Evolutionary conservation across 2,888 invertebrate species (phyloP).

Genomic region (Empis stercorea): DNA sequence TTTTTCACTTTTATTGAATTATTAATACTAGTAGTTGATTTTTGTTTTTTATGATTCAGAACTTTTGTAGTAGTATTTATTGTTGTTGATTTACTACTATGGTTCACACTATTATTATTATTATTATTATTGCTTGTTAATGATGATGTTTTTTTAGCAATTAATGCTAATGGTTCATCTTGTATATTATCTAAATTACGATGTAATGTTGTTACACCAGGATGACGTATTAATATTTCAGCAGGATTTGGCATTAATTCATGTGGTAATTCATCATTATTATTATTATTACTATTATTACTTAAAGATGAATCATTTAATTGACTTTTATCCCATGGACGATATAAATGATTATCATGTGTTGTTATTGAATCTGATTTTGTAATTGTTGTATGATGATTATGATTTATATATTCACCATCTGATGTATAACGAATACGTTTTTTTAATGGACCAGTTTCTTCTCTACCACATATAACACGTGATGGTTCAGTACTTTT

Average conservation of each 20-base stretch:
- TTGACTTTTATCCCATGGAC: slow-evolving; percentile 49
- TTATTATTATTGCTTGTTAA: slow-evolving; percentile 19
- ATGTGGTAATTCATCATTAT: slow-evolving; percentile 24
- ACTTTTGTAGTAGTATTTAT: background rate
- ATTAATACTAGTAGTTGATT: background rate
- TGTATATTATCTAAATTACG: slow-evolving; percentile 31
- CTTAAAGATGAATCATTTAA: too few species aligned
- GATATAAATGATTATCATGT: slow-evolving; percentile 35
- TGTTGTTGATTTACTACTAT: slow-evolving; percentile 16
- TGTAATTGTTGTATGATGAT: slow-evolving; percentile 20
- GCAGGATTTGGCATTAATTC: slow-evolving; percentile 38
- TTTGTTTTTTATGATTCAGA: background rate
- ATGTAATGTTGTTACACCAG: slow-evolving; percentile 35
- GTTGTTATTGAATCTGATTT: slow-evolving; percentile 3
- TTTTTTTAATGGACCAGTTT: slow-evolving; percentile 55
- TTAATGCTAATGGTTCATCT: slow-evolving; percentile 50
- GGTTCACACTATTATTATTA: slow-evolving; percentile 17
- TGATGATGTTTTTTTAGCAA: slow-evolving; percentile 26
- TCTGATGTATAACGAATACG: slow-evolving; percentile 45
- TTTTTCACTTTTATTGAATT: background rate
- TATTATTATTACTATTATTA: too few species aligned
- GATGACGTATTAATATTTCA: slow-evolving; percentile 32
- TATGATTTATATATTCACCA: slow-evolving; percentile 20
- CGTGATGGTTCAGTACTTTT: slow-evolving; percentile 55
- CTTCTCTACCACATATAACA: slow-evolving; percentile 30